Percentiles rank a stretch among this genome's conserved stretches.
These are phyloP conservation scores for Chirona hameri DNA, from an alignment of 2,888 invertebrate species.

Conservation along the genomic window DNA sequence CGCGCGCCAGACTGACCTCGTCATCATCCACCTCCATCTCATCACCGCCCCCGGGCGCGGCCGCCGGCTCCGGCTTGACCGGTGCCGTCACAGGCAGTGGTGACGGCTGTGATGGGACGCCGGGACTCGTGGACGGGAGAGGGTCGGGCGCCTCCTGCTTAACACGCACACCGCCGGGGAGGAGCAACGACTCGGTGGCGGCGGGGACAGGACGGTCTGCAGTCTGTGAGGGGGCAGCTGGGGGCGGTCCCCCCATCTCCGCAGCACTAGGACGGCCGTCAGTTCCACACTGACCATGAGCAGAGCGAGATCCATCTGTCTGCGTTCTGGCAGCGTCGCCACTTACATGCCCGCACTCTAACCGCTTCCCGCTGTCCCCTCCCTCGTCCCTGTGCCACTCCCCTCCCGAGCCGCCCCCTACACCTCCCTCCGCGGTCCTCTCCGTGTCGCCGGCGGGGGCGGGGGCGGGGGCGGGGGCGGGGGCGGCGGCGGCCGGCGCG, in stretches of 20 bases:
- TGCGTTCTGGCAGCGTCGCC: background rate
- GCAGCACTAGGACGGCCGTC: no score
- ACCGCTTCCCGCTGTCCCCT: no score
- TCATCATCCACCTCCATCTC: background rate
- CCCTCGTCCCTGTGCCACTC: no score
- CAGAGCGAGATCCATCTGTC: no score
- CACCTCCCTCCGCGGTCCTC: background rate
- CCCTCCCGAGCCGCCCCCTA: background rate
- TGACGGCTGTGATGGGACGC: background rate
- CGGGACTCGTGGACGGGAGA: background rate
- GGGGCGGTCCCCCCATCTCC: no score
- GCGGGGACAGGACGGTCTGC: no score
- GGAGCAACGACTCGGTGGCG: background rate
- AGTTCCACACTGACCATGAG: no score
- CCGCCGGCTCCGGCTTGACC: background rate
- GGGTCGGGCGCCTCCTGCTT: background rate
- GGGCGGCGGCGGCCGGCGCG: background rate
- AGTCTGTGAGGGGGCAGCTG: no score
- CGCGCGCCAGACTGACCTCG: constrained; percentile 1
- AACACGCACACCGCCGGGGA: background rate
- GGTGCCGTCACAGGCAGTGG: background rate
- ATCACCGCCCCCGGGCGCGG: background rate
- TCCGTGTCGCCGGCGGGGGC: background rate
- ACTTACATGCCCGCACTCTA: background rate
- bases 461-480: background rate